Base-by-base conservation (phyloP, 2,113 vertebrate genomes). In the Collichthys lucidus region DNA sequence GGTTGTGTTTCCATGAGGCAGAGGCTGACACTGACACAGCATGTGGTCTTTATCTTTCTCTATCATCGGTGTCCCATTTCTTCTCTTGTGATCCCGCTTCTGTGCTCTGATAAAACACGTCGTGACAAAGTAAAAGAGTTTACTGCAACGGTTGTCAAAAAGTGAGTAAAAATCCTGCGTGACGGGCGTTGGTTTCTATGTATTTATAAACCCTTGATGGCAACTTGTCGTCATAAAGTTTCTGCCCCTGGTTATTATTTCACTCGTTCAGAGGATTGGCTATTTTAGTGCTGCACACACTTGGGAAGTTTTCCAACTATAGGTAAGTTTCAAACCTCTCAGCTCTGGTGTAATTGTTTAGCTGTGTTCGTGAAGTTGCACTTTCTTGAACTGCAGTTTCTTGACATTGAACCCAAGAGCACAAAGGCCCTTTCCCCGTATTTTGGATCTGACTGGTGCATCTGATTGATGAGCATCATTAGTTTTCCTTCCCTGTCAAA, bases 1-100 rank as follows among this genome's bases (percentile, higher is more conserved):
- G 53, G 57, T 47, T 63, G n/a, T 69, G 64, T 80, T 79, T 79
- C 70, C 49, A 20, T 17, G 70, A 80, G 65, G 61, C 49, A 3
- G 24, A 26, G 17, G 35, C 35, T 40, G 35, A 40, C 35, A 40
- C 35, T 40, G 35, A 40, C 35, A 6, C 35, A 40, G 35, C 7
- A 40, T 40, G 35, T 8, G 35, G 35, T 40, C 35, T 40, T 40
- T 40, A 40, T 40, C 35, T 40, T 40, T 40, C 35, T 40, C 35
- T 5, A 55, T 70, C 44, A 10, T 64, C 29, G 26, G 0, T 46
- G 53, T 55, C 44, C 44, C 42, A 31, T 3, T 80, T 67, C 20
- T 11, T 42, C 24, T 49, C 11, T 22, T 35, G 4, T 75, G n/a
- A 40, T 78, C 57, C 20, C 9, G 19, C 47, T 11, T 55, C 22